Evolutionary conservation across 2,797 vertebrate genomes (phyloP).

Genomic region (Alfaro cultratus): DNA sequence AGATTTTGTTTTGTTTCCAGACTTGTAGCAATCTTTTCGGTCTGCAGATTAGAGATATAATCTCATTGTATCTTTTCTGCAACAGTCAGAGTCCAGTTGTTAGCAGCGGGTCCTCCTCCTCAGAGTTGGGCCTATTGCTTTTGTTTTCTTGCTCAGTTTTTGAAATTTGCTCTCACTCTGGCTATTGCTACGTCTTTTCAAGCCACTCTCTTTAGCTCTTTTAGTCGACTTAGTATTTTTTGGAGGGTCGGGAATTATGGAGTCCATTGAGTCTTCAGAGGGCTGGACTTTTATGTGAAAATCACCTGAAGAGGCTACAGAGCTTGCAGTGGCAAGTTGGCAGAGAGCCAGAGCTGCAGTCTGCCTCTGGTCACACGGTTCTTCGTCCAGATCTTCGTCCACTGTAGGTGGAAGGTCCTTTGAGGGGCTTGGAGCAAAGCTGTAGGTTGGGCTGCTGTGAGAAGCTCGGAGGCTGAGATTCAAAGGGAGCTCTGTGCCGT

Average conservation of each 20-base stretch:
- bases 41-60: constrained; percentile 11
- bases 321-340: constrained; percentile 89
- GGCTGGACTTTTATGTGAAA: constrained; percentile 21
- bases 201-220: constrained; percentile 60
- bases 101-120: constrained; percentile 86
- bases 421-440: constrained; percentile 22
- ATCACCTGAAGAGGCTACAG: constrained; percentile 46
- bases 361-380: constrained; percentile 90
- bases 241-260: constrained; percentile 1
- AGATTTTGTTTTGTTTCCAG: not conserved
- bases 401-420: constrained; percentile 33
- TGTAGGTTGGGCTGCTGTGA: constrained; percentile 39
- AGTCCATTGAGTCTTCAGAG: constrained; percentile 12
- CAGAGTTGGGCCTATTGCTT: constrained; percentile 76
- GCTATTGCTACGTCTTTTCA: constrained; percentile 83
- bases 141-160: constrained; percentile 79
- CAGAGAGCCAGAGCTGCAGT: constrained; percentile 94
- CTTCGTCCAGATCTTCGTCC: constrained; percentile 64
- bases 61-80: constrained; percentile 8
- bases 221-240: constrained; percentile 22
- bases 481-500: constrained; percentile 85
- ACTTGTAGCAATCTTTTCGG: constrained; percentile 13
- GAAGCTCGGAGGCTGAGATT: constrained; percentile 90
- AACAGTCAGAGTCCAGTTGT: constrained; percentile 32
- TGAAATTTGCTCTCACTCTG: constrained; percentile 72